phyloP scores from a whole-genome alignment of 2,113 vertebrate genomes.

The Peromyscus leucopus region DNA sequence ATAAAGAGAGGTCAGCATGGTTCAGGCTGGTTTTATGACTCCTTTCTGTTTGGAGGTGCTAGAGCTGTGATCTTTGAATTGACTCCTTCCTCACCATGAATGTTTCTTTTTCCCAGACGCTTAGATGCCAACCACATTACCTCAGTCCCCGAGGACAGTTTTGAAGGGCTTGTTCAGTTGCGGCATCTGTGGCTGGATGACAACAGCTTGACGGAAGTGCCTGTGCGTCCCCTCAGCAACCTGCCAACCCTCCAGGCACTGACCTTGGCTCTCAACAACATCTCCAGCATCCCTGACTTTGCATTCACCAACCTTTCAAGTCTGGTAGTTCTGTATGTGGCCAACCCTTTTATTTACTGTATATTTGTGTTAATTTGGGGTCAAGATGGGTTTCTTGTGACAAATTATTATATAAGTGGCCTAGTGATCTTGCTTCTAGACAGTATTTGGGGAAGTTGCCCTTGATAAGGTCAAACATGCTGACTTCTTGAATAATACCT shows the following conservation, averaged over 20 bases:
- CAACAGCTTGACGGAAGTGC: slow-evolving; percentile 95
- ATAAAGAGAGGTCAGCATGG: background rate
- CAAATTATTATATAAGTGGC: background rate
- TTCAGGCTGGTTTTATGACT: background rate
- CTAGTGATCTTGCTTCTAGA: background rate
- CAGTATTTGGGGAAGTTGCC: background rate
- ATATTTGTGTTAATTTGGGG: background rate
- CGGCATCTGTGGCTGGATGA: slow-evolving; percentile 98
- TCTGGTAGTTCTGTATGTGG: slow-evolving; percentile 97
- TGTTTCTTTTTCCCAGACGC: slow-evolving; percentile 88
- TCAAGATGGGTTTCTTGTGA: background rate
- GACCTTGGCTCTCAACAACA: slow-evolving; percentile 96
- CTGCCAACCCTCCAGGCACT: slow-evolving; percentile 96
- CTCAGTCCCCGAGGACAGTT: slow-evolving; percentile 95
- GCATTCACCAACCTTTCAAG: slow-evolving; percentile 97
- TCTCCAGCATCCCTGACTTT: slow-evolving; percentile 94
- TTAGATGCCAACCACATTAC: slow-evolving; percentile 98
- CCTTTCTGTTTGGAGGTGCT: slow-evolving; percentile 9
- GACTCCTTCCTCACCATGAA: background rate
- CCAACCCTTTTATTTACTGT: background rate
- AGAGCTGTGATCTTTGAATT: background rate
- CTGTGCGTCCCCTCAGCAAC: slow-evolving; percentile 92
- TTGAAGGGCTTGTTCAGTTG: slow-evolving; percentile 95
- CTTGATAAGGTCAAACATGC: background rate
- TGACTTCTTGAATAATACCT: background rate